Conservation (phyloP, 2,797 vertebrate genomes). For the Denticeps clupeoides region DNA sequence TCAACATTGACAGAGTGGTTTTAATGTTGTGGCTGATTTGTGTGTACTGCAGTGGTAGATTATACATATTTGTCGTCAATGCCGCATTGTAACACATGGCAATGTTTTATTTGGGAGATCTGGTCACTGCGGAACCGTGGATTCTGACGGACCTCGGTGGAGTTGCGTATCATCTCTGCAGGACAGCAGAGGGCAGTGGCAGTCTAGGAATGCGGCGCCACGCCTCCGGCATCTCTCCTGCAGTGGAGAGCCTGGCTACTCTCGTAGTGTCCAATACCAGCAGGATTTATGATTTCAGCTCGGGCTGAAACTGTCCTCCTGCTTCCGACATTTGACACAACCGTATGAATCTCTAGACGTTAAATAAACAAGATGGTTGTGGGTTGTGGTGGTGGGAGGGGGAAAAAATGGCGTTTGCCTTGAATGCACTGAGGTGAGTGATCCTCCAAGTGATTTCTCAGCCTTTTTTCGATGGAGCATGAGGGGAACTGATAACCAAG, state of each 20-base stretch:
- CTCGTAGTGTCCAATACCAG: conserved; percentile 50
- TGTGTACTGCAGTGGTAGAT: too few relatives aligned
- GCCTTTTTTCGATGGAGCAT: conserved; percentile 37
- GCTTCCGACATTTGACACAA: conserved; percentile 46
- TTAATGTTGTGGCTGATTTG: too few relatives aligned
- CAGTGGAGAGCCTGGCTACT: conserved; percentile 42
- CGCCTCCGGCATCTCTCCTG: not conserved
- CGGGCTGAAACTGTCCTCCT: conserved; percentile 43
- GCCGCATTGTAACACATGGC: too few relatives aligned
- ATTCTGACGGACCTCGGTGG: too few relatives aligned
- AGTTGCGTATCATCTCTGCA: too few relatives aligned
- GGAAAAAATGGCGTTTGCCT: conserved; percentile 29
- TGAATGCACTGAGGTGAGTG: conserved; percentile 35
- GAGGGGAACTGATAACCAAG: conserved; percentile 53
- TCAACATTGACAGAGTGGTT: too few relatives aligned
- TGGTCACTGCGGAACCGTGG: too few relatives aligned
- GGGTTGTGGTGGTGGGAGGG: conserved; percentile 35
- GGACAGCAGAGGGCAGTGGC: conserved; percentile 64
- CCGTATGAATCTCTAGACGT: conserved; percentile 45
- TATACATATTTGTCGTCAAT: too few relatives aligned
- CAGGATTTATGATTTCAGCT: conserved; percentile 59
- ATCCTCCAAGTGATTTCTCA: conserved; percentile 48
- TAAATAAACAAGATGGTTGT: conserved; percentile 43
- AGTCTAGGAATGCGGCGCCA: conserved; percentile 39
- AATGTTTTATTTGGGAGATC: too few relatives aligned